Evolutionary conservation across 2,888 invertebrate species (phyloP), one percentile per base, ranked within the genome.

Genomic region (Neelides folsomi): DNA sequence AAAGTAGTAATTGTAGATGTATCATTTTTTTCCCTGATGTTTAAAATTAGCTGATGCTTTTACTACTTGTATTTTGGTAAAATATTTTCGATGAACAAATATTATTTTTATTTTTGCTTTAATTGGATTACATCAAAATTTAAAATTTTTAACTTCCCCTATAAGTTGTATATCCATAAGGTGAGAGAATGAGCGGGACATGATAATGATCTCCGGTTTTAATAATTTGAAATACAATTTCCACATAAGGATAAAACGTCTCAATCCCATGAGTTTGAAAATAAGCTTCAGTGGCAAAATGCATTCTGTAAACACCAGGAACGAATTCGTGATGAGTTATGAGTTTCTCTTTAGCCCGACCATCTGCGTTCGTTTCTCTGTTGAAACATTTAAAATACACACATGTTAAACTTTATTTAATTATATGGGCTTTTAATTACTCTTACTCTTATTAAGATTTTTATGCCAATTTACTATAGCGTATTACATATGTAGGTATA

Each of bases 161-260:
- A 67, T 86, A 86, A 0, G 85, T 86, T 1, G 83, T 78, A 66
- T 84, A 86, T 15, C 85, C 82, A 69, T 76, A 85, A 0, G 85
- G 84, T 64, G 79, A 83, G 18, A 86, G 70, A 18, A 86, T 71
- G 44, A 86, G 69, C 0, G 86, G 85, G 53, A 86, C 79, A 70
- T 86, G 84, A 69, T 84, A 83, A 65, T 82, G 80, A 51, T 80
- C 75, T 3, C 71, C 73, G 4, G 77, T 76, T 52, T 75, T 73
- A 27, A 76, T 76, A 43, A 79, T 77, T 57, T 81, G 79, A 68
- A 86, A 82, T 2, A 80, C 77, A 57, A 86, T 79, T 80, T 82
- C 86, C 51, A 86, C 79, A 68, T 79, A 81, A 0, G 86, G 86
- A 70, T 82, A 87, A 58, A 86, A 73, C 2, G 66, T 63, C 15